Percentiles rank a stretch among this genome's conserved stretches.
These are phyloP conservation scores for Stylophora pistillata DNA, from an alignment of 64 coral and sea anemone genomes.

Conservation along the genomic window DNA sequence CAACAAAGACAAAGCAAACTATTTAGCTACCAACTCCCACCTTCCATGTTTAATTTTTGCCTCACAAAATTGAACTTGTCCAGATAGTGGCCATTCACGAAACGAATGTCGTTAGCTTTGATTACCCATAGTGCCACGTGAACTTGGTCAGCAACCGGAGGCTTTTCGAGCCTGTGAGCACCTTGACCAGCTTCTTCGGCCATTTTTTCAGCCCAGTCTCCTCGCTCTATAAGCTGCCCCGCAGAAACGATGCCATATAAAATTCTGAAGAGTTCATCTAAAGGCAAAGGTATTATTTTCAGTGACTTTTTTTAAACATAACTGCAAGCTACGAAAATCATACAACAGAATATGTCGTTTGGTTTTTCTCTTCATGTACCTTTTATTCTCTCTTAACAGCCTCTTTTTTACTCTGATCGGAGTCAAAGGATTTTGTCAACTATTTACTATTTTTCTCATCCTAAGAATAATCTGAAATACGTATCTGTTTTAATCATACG, in stretches of 20 bases:
- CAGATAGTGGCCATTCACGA: slow-evolving; percentile 58
- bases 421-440: too few species aligned
- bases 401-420: too few species aligned
- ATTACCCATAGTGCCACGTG: slow-evolving; percentile 85
- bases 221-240: slow-evolving; percentile 63
- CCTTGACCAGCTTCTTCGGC: slow-evolving; percentile 40
- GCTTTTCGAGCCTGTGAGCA: slow-evolving; percentile 73
- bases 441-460: too few species aligned
- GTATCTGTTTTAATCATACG: too few species aligned
- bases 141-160: slow-evolving; percentile 49
- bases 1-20: neutral
- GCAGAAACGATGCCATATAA: slow-evolving; percentile 58
- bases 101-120: slow-evolving; percentile 73
- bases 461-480: too few species aligned
- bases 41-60: slow-evolving; percentile 48
- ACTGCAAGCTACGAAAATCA: too few species aligned
- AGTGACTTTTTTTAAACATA: too few species aligned
- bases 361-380: too few species aligned
- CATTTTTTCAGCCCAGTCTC: slow-evolving; percentile 18
- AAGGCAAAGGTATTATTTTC: neutral
- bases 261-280: slow-evolving; percentile 80
- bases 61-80: slow-evolving; percentile 72
- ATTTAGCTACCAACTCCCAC: slow-evolving; percentile 7
- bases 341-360: too few species aligned
- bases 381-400: too few species aligned